Evolutionary conservation across 2,797 vertebrate species (phyloP).

Genomic region (Siniperca obscura): DNA sequence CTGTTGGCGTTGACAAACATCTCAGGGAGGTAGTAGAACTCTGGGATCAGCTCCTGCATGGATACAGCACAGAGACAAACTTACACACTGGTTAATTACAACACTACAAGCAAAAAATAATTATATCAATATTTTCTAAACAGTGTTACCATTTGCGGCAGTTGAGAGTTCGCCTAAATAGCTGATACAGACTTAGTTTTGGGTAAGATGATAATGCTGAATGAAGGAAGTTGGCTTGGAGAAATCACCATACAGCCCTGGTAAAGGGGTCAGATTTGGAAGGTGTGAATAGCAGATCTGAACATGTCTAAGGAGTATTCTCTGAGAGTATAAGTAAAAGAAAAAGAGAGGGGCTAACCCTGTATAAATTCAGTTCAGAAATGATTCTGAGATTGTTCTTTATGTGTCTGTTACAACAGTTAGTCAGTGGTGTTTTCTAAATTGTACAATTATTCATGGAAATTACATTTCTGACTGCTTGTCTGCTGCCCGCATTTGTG

Average conservation of each 20-base stretch:
- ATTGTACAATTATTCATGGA: conserved; percentile 52
- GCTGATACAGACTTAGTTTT: background rate
- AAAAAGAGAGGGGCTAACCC: background rate
- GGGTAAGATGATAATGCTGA: conserved; percentile 1
- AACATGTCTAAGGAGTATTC: conserved; percentile 1
- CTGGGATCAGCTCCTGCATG: conserved; percentile 95
- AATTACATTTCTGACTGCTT: conserved; percentile 60
- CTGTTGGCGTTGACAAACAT: conserved; percentile 98
- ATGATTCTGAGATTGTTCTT: conserved; percentile 4
- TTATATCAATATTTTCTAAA: background rate
- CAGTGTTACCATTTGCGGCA: background rate
- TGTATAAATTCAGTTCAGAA: conserved; percentile 20
- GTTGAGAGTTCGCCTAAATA: background rate
- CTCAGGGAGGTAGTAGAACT: conserved; percentile 99
- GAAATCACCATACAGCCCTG: background rate
- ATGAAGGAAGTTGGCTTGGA: background rate
- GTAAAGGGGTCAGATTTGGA: background rate
- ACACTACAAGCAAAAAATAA: background rate
- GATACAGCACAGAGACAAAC: conserved; percentile 59
- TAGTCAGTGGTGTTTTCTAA: conserved; percentile 16
- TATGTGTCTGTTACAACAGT: conserved; percentile 14
- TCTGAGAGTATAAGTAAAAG: background rate
- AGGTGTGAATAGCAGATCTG: conserved; percentile 7
- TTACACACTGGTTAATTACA: background rate
- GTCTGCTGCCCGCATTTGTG: conserved; percentile 40